Evolutionary conservation across 2,888 invertebrate genomes (phyloP).

Genomic region (Acleris laterana): DNA sequence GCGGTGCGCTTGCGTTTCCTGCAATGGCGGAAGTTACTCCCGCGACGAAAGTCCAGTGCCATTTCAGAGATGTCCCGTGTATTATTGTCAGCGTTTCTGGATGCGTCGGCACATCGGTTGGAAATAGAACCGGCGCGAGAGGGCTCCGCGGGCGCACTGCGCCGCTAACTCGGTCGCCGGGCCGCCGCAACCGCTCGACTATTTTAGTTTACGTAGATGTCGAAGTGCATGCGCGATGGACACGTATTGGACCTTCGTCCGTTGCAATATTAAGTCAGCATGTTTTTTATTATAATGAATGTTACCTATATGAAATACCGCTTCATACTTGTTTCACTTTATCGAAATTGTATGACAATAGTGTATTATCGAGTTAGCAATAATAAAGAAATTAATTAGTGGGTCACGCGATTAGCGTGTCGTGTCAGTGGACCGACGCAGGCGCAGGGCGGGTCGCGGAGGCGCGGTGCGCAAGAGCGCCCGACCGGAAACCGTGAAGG

Average conservation of each 20-base stretch:
- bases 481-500: slow-evolving; percentile 52
- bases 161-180: slow-evolving; percentile 82
- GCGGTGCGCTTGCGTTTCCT: slow-evolving; percentile 71
- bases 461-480: slow-evolving; percentile 43
- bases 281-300: neutral
- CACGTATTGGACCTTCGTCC: slow-evolving; percentile 74
- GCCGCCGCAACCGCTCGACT: slow-evolving; percentile 74
- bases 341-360: neutral
- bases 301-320: neutral
- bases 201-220: slow-evolving; percentile 83
- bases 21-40: slow-evolving; percentile 71
- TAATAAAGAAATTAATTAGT: slow-evolving; percentile 38
- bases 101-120: slow-evolving; percentile 74
- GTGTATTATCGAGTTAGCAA: slow-evolving; percentile 6
- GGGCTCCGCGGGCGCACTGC: slow-evolving; percentile 79
- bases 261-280: slow-evolving; percentile 11
- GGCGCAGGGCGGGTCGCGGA: slow-evolving; percentile 29
- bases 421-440: slow-evolving; percentile 44
- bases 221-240: slow-evolving; percentile 77
- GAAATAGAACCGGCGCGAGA: slow-evolving; percentile 83
- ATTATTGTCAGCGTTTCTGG: slow-evolving; percentile 70
- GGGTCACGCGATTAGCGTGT: slow-evolving; percentile 49
- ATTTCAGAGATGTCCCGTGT: slow-evolving; percentile 72
- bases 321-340: neutral
- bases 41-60: slow-evolving; percentile 77